Base-by-base conservation (phyloP, 2,797 vertebrate species). In the Tokudaia tokunoshimensis region DNA sequence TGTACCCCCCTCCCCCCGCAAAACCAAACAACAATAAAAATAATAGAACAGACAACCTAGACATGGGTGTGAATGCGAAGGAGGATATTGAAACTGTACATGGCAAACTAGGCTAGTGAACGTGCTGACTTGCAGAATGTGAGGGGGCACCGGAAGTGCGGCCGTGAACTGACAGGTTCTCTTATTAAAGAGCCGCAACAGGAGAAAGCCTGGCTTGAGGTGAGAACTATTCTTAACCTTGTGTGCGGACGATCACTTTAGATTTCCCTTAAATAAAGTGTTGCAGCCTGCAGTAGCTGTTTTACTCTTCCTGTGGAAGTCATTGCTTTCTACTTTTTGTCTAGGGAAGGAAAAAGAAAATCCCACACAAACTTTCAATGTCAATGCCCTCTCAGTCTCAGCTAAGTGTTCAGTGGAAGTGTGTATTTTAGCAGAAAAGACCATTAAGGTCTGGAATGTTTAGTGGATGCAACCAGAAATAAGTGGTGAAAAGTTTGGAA, bases 231-330 rank as follows among this genome's bases (percentile, higher is more conserved):
- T 93, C 70, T 76, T 52, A 95, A 78, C 57, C 75, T 81, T 89
- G 24, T 92, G 50, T 37, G 10, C 4, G 63, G 72, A 29, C 19
- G 17, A 61, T 94, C 57, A 78, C 80, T 97, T 96, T 87, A 61
- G 86, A 94, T 92, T 97, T 96, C 92, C 50, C 41, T 97, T 92
- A 92, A 81, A 76, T 44, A 79, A 82, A 89, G 31, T 26, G 6
- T 29, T 84, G 13, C 11, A 82, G 22, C 41, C 59, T 41, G 67
- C 78, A 74, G 76, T 85, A 88, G 47, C 75, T 52, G 50, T 79
- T 94, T 93, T 74, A 24, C 31, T 89, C 89, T 94, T 92, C 12
- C 84, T 59, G 89, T 41, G 76, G 79, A 94, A 81, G 95, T 98
- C 67, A 1, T 91, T 75, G 37, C 82, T 95, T 67, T 78, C 95